Evolutionary conservation across 2,797 vertebrate species (phyloP), one percentile per base, ranked within the genome.

Genomic region (Selene dorsalis): DNA sequence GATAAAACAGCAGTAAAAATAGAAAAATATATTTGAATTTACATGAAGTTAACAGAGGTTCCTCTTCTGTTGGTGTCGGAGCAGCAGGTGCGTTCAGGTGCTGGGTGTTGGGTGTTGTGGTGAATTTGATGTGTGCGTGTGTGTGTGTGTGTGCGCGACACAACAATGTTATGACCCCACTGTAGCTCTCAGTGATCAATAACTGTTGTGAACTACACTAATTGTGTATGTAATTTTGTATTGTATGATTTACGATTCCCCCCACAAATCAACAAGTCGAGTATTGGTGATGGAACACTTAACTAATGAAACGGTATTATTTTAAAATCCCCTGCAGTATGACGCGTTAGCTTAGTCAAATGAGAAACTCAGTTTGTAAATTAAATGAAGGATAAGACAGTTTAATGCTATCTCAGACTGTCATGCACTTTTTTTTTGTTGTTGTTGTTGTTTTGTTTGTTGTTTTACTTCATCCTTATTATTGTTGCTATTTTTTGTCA

Each of bases 31-130:
- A 0, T 32, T 2, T 20, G 1, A 59, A 60, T 17, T 12, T 2
- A 17, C 7, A 8, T 3, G 14, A 32, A 14, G 38, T 30, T 4
- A 20, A 13, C 0, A 18, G 5, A 3, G 0, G 53, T 14, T 6
- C 9, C 10, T 26, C 6, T 1, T 30, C 2, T 28, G 28, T n/a
- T 4, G 1, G 2, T 45, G 17, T 62, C 4, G 4, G 1, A 63
- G 48, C 73, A 39, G 32, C 62, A 86, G 79, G 72, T 89, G 62
- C 4, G 72, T 48, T 48, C 45, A 50, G 20, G 17, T 14, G 8
- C 7, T 17, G 56, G 0, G 11, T 53, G 45, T 0, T 30, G 35
- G 13, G 52, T 32, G 14, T 30, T 43, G 14, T 28, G 9, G 9
- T 35, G 32, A 35, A 35, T 6, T 4, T 12, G 30, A 10, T 32